Percentiles rank a stretch among this genome's conserved stretches.
Evolutionary conservation across 2,113 vertebrate genomes (phyloP).

Genomic region (Artemisiospiza belli): DNA sequence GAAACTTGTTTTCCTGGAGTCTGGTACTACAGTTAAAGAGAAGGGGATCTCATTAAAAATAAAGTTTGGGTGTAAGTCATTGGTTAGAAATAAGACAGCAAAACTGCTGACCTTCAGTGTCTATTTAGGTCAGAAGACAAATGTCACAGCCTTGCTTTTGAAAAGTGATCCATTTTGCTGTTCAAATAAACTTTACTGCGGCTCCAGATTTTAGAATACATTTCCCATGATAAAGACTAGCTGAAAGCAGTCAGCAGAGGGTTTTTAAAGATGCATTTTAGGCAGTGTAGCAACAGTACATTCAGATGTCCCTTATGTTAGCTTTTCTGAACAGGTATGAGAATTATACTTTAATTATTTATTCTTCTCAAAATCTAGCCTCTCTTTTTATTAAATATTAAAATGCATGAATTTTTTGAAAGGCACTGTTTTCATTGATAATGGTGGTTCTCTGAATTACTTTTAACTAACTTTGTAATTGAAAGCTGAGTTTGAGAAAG

Average conservation of each 20-base stretch:
- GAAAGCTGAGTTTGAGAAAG: constrained; percentile 67
- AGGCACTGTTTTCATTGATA: constrained; percentile 73
- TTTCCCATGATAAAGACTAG: constrained; percentile 1
- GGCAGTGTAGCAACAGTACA: not conserved
- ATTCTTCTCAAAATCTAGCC: constrained; percentile 51
- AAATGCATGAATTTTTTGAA: constrained; percentile 50
- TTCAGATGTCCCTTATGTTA: constrained; percentile 48
- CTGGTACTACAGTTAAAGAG: not conserved
- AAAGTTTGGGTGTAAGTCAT: not conserved
- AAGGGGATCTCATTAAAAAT: constrained; percentile 47
- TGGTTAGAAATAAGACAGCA: constrained; percentile 21
- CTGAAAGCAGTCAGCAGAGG: constrained; percentile 6
- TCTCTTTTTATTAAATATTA: constrained; percentile 68
- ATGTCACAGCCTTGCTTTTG: not conserved
- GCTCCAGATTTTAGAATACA: not conserved
- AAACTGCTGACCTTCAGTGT: constrained; percentile 32
- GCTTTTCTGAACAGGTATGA: constrained; percentile 49
- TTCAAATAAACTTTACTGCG: constrained; percentile 33
- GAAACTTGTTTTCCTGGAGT: not conserved
- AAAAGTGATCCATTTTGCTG: constrained; percentile 19
- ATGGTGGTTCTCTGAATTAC: constrained; percentile 61
- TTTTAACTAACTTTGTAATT: constrained; percentile 69
- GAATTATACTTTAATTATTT: constrained; percentile 40
- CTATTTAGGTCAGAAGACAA: constrained; percentile 32
- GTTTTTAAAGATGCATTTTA: constrained; percentile 30